Evolutionary conservation across 2,797 vertebrate species (phyloP).

Genomic region (Catharus ustulatus): DNA sequence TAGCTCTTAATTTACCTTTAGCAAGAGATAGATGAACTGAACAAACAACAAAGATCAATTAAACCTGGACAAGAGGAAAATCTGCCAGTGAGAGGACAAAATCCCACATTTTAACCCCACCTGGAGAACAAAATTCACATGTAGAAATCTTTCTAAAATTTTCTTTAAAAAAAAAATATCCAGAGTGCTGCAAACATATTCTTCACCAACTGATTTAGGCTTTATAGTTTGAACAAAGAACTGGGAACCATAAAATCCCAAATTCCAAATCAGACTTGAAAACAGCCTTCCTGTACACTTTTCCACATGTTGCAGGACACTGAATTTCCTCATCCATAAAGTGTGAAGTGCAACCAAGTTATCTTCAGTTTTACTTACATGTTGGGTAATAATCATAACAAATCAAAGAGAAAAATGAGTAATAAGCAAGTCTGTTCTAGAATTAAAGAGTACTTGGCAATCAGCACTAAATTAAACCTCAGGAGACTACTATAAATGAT

Average conservation of each 20-base stretch:
- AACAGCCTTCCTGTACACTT: background rate
- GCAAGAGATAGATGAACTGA: background rate
- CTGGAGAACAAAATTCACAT: background rate
- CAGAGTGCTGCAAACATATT: background rate
- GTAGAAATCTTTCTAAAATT: background rate
- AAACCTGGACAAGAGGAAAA: background rate
- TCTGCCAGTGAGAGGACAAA: background rate
- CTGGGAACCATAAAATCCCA: background rate
- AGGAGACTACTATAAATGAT: background rate
- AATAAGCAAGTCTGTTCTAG: background rate
- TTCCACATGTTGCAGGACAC: background rate
- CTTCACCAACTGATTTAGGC: background rate
- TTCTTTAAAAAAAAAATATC: background rate
- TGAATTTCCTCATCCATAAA: background rate
- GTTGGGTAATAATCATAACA: background rate
- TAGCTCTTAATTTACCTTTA: conserved; percentile 20
- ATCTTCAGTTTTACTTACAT: background rate
- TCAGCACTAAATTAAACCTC: conserved; percentile 34
- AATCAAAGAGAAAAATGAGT: conserved; percentile 5
- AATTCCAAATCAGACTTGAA: background rate
- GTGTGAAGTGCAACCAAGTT: background rate
- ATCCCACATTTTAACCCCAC: background rate
- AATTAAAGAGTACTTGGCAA: conserved; percentile 32
- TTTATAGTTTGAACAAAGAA: background rate
- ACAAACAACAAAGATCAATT: background rate